Conservation (phyloP, 1,140 invertebrate genomes). For the Homalodisca vitripennis region DNA sequence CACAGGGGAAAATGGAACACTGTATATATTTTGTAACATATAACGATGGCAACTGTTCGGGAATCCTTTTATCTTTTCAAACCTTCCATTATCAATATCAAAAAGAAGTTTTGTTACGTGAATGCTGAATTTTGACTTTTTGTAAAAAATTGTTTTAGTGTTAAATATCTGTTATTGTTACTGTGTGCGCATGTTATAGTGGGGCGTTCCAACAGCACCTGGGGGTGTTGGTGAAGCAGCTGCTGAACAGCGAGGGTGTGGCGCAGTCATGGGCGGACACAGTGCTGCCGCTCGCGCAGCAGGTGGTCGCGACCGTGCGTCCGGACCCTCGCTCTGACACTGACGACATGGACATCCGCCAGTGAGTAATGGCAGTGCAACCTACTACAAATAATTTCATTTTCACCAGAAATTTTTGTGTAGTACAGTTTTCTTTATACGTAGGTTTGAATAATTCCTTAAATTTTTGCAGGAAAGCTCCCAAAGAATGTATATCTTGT, state of each 20-base stretch:
- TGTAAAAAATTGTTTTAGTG: conserved; percentile 17
- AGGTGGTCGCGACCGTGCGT: conserved; percentile 74
- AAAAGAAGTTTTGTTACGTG: not conserved
- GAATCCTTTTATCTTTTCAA: too few relatives aligned
- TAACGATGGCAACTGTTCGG: too few relatives aligned
- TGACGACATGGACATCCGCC: conserved; percentile 83
- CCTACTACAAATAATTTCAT: too few relatives aligned
- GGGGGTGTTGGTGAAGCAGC: conserved; percentile 64
- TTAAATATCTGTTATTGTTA: not conserved
- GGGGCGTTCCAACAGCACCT: conserved; percentile 74
- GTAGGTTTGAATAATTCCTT: too few relatives aligned
- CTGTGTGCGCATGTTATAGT: conserved; percentile 47
- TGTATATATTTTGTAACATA: too few relatives aligned
- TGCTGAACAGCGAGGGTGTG: conserved; percentile 68
- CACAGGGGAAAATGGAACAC: too few relatives aligned
- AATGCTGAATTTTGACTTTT: not conserved
- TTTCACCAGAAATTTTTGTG: too few relatives aligned
- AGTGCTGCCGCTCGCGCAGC: conserved; percentile 71
- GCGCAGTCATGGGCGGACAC: conserved; percentile 76
- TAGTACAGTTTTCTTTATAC: too few relatives aligned
- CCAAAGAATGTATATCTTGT: too few relatives aligned
- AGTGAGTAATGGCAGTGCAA: conserved; percentile 61
- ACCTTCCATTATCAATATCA: not conserved
- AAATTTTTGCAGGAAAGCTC: too few relatives aligned
- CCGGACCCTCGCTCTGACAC: conserved; percentile 70